Percentiles rank a stretch among this genome's conserved stretches.
Conservation (phyloP, 2,888 invertebrate genomes). For the Drosophila tripunctata region DNA sequence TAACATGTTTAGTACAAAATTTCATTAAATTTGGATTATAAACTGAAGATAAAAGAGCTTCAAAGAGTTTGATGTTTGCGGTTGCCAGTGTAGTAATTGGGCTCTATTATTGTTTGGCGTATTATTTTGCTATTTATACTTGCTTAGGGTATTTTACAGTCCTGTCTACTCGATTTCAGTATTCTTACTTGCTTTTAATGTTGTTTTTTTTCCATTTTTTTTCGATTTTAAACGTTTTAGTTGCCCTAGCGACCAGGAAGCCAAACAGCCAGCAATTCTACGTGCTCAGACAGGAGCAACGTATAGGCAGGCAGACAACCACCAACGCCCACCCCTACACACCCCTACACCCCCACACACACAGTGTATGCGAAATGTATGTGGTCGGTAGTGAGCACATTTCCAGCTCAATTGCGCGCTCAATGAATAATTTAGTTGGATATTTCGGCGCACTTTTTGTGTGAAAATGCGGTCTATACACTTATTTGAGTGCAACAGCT, state of each 20-base stretch:
- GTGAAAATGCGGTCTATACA: conserved; percentile 62
- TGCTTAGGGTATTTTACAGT: not conserved
- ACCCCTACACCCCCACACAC: conserved; percentile 10
- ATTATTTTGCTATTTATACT: too few species aligned
- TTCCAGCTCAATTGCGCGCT: conserved; percentile 78
- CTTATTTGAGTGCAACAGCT: conserved; percentile 59
- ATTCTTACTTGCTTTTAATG: not conserved
- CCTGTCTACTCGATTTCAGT: not conserved
- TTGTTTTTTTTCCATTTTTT: conserved; percentile 6
- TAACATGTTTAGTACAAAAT: too few species aligned
- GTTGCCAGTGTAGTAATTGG: too few species aligned
- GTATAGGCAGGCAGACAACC: conserved; percentile 47
- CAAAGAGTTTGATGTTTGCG: too few species aligned
- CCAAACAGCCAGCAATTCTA: conserved; percentile 62
- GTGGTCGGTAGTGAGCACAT: conserved; percentile 57
- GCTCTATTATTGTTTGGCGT: too few species aligned
- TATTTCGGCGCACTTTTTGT: conserved; percentile 77
- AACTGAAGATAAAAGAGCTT: too few species aligned
- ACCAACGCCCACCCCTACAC: conserved; percentile 14
- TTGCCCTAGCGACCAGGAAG: conserved; percentile 37
- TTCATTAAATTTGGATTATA: too few species aligned
- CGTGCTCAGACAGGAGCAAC: conserved; percentile 54
- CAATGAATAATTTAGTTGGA: conserved; percentile 78
- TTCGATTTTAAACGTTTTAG: conserved; percentile 10
- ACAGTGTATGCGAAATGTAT: conserved; percentile 11